Conservation (phyloP, 2,797 vertebrate species). For the Rhabdophis nuchalis region DNA sequence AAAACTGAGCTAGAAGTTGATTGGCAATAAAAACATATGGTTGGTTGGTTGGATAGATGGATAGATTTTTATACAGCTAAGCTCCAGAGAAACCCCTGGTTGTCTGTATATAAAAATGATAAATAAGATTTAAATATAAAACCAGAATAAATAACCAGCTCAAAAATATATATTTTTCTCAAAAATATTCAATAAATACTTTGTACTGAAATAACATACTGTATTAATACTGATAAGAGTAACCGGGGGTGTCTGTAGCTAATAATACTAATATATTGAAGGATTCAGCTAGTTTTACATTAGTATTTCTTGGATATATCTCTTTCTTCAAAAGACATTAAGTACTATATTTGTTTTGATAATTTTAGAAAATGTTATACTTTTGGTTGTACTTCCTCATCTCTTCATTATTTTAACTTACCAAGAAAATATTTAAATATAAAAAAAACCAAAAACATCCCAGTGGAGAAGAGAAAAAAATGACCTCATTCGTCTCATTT, state of each 20-base stretch:
- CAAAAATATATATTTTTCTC: neutral
- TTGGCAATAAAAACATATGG: neutral
- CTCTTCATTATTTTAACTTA: neutral
- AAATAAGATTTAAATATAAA: neutral
- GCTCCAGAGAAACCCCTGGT: neutral
- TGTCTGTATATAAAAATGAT: neutral
- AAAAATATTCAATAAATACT: neutral
- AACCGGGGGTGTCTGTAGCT: neutral
- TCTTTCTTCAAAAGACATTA: neutral
- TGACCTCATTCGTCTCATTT: neutral
- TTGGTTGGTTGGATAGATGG: neutral
- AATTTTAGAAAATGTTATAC: neutral
- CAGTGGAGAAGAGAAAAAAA: neutral
- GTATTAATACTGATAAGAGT: neutral
- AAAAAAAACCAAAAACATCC: neutral
- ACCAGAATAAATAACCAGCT: neutral
- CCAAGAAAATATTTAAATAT: neutral
- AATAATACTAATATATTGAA: neutral
- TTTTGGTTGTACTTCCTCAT: neutral
- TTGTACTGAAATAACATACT: neutral
- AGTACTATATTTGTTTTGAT: neutral
- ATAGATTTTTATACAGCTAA: neutral
- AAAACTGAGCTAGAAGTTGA: neutral
- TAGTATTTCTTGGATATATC: neutral
- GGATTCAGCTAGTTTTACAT: neutral